These are phyloP conservation scores for Eilema depressum DNA, from an alignment of 2,888 invertebrate species.

Conservation along the genomic window DNA sequence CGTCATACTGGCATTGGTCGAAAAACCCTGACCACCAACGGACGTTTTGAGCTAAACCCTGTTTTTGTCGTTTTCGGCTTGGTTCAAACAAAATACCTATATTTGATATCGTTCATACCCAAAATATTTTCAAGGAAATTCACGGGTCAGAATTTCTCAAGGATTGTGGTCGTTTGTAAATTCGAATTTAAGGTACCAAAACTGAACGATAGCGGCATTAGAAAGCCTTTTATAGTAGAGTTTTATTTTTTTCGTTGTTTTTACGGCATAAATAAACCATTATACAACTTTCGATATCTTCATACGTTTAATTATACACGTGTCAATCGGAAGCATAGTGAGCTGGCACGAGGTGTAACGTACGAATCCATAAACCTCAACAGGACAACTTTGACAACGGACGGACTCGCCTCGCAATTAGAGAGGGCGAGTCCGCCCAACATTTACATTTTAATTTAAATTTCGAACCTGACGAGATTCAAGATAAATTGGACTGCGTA, in stretches of 20 bases:
- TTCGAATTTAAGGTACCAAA: background rate
- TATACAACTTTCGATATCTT: constrained; percentile 1
- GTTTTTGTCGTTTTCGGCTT: background rate
- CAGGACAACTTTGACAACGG: constrained; percentile 73
- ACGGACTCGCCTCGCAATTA: constrained; percentile 79
- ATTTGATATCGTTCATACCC: background rate
- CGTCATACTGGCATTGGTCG: background rate
- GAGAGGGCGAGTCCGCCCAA: constrained; percentile 74
- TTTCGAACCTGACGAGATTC: constrained; percentile 84
- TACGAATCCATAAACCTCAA: constrained; percentile 60
- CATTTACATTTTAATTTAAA: constrained; percentile 87
- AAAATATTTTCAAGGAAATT: background rate
- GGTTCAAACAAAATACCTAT: background rate
- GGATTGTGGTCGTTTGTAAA: background rate
- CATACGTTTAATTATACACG: constrained; percentile 11
- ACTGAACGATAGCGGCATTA: background rate
- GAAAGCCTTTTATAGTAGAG: background rate
- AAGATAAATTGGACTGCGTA: constrained; percentile 82
- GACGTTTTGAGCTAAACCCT: background rate
- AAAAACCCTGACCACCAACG: background rate
- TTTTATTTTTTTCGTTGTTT: background rate
- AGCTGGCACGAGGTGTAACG: constrained; percentile 30
- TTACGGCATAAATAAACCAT: background rate
- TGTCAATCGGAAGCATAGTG: constrained; percentile 24
- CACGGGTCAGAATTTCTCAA: background rate